These are phyloP conservation scores for Pogonophryne albipinna DNA, from an alignment of 2,797 vertebrate species.

Conservation along the genomic window DNA sequence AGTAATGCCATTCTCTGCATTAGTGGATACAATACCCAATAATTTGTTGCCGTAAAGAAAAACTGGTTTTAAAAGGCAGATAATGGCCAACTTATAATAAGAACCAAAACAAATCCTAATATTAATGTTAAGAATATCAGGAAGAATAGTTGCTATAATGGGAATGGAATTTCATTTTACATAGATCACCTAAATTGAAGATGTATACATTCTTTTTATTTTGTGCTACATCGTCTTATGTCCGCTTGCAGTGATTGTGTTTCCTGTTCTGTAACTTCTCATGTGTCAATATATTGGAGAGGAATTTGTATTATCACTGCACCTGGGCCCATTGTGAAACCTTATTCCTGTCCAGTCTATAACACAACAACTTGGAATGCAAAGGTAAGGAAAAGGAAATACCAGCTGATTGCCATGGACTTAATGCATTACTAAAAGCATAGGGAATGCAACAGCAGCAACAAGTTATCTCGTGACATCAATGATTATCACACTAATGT, in stretches of 20 bases:
- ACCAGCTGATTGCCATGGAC: no score
- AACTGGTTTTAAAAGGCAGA: background rate
- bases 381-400: slow-evolving; percentile 13
- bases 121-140: no score
- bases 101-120: no score
- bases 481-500: no score
- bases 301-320: slow-evolving; percentile 13
- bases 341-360: slow-evolving; percentile 29
- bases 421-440: background rate
- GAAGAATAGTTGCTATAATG: background rate
- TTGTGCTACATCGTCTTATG: background rate
- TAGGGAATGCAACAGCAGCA: background rate
- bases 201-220: background rate
- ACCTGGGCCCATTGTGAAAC: slow-evolving; percentile 54
- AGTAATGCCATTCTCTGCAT: slow-evolving; percentile 2
- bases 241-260: background rate
- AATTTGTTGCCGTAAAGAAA: slow-evolving; percentile 5
- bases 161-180: background rate
- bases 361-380: slow-evolving; percentile 42
- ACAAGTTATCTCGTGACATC: background rate
- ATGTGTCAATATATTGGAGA: no score
- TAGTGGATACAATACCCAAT: background rate
- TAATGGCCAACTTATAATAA: no score
- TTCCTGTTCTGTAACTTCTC: no score
- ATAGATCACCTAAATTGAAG: background rate